Evolutionary conservation across 2,113 vertebrate species (phyloP).

Genomic region (Geococcyx californianus): DNA sequence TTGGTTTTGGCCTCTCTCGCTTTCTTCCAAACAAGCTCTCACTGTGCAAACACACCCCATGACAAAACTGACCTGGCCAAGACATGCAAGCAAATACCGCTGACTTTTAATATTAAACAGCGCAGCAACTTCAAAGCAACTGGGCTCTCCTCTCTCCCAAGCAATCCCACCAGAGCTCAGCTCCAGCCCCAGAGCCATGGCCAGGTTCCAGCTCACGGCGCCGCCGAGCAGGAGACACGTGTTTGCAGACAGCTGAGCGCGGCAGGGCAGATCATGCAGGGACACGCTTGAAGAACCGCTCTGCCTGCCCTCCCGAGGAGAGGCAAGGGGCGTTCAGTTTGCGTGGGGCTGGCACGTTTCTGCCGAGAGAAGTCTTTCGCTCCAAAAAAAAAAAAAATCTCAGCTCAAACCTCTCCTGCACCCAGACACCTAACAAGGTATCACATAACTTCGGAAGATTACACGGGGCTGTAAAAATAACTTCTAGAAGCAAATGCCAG

Average conservation of each 20-base stretch:
- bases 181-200: conserved; percentile 37
- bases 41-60: conserved; percentile 52
- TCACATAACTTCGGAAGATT: neutral
- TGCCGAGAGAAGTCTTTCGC: accelerated
- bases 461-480: conserved; percentile 9
- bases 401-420: neutral
- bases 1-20: conserved; percentile 23
- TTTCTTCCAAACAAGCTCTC: conserved; percentile 53
- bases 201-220: neutral
- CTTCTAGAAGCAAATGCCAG: neutral
- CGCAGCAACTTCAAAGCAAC: conserved; percentile 1
- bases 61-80: conserved; percentile 54
- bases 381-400: neutral
- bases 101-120: conserved; percentile 49
- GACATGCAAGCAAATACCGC: conserved; percentile 43
- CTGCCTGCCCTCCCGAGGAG: neutral
- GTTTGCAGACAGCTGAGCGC: neutral
- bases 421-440: neutral
- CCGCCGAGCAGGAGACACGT: neutral
- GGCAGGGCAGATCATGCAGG: neutral
- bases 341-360: neutral
- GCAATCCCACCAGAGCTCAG: conserved; percentile 26
- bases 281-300: neutral
- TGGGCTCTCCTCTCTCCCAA: conserved; percentile 16
- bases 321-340: accelerated